A percentile compares a stretch with the other conserved stretches of the same genome.
Conservation (phyloP, 1,140 invertebrate species). For the Bradysia coprophila region DNA sequence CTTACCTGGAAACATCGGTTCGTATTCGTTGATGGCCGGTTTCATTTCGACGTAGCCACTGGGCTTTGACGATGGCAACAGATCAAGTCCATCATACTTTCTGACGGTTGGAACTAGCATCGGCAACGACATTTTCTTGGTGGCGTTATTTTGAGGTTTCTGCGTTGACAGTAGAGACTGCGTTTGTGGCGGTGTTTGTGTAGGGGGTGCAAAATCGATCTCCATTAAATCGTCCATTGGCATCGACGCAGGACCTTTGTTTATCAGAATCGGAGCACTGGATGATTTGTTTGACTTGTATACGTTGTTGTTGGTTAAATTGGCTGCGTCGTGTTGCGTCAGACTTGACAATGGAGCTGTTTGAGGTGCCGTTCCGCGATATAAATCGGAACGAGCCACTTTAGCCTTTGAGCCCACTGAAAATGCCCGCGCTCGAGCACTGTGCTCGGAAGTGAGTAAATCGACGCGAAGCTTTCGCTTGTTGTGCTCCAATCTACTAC, state of each 20-base stretch:
- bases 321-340: background rate
- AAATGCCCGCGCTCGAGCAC: constrained; percentile 39
- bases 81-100: constrained; percentile 24
- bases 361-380: constrained; percentile 7
- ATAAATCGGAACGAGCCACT: constrained; percentile 21
- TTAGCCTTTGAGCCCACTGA: constrained; percentile 47
- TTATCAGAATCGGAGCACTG: constrained; percentile 34
- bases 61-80: constrained; percentile 33
- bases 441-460: constrained; percentile 11
- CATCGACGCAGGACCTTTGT: constrained; percentile 37
- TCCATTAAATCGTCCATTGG: constrained; percentile 63
- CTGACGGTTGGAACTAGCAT: constrained; percentile 6
- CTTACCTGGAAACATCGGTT: background rate
- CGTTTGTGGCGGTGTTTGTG: no score
- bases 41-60: constrained; percentile 17
- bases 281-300: constrained; percentile 28
- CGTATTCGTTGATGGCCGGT: constrained; percentile 4
- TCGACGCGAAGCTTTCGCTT: constrained; percentile 14
- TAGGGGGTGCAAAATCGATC: constrained; percentile 58
- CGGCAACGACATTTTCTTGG: constrained; percentile 2
- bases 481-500: constrained; percentile 48
- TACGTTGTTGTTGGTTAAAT: constrained; percentile 1
- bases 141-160: background rate
- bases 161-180: background rate
- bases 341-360: constrained; percentile 16